phyloP scores from a whole-genome alignment of 2,113 vertebrate species.

The Xerus inauris region DNA sequence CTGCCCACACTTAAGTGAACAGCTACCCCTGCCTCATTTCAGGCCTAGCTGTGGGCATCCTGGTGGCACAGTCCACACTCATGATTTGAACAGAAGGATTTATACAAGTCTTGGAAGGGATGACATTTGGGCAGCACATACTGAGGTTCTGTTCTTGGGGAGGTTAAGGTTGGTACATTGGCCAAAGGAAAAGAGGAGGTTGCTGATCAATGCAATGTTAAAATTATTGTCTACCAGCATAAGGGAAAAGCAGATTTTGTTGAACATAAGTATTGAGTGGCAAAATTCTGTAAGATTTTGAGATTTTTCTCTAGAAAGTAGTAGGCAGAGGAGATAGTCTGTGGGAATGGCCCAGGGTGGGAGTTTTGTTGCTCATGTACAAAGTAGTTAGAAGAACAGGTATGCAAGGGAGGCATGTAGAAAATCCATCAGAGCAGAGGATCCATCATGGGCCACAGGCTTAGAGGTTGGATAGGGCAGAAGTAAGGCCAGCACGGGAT shows the following conservation, averaged over 20 bases:
- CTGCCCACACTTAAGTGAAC: neutral
- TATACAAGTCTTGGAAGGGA: neutral
- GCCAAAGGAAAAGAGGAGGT: neutral
- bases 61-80: neutral
- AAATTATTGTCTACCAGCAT: neutral
- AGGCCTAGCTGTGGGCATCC: neutral
- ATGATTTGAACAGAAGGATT: neutral
- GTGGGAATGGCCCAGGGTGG: neutral
- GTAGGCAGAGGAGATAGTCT: neutral
- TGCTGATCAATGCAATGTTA: neutral
- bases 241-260: neutral
- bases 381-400: neutral
- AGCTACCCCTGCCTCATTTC: neutral
- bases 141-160: neutral
- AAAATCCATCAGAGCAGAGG: neutral
- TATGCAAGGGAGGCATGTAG: neutral
- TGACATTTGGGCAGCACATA: neutral
- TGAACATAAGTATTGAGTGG: neutral
- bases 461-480: neutral
- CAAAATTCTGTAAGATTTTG: neutral
- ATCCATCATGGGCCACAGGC: rapidly evolving
- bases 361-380: neutral
- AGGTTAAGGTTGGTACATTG: neutral
- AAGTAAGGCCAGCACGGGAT: neutral
- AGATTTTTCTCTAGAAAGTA: neutral